A percentile compares a stretch with the other conserved stretches of the same genome.
These are phyloP conservation scores for Xenopus laevis DNA, from an alignment of 2,113 vertebrate species.

Conservation along the genomic window DNA sequence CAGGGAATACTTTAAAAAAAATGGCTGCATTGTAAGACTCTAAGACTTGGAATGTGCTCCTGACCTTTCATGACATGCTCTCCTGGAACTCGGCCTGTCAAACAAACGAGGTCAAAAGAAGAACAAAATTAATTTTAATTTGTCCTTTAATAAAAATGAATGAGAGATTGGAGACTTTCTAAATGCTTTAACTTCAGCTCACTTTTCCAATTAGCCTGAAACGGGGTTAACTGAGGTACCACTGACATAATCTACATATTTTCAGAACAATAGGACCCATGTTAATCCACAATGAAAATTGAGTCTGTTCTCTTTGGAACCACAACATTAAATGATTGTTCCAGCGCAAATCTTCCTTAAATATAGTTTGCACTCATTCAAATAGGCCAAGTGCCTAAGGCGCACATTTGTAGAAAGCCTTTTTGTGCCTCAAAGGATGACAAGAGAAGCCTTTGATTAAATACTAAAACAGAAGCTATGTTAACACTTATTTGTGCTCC, in stretches of 20 bases:
- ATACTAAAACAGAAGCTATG: conserved; percentile 27
- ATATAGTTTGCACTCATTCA: conserved; percentile 43
- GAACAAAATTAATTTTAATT: neutral
- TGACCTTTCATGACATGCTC: too few species aligned
- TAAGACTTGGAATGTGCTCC: too few species aligned
- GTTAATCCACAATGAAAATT: conserved; percentile 38
- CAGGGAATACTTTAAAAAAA: too few species aligned
- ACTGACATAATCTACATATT: conserved; percentile 38
- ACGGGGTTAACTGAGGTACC: conserved; percentile 36
- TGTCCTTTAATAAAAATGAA: neutral
- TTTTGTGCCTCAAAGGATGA: conserved; percentile 43
- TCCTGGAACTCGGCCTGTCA: neutral
- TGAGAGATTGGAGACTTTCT: conserved; percentile 1
- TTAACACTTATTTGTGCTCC: conserved; percentile 28
- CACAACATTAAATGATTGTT: conserved; percentile 35
- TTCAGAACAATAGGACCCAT: conserved; percentile 31
- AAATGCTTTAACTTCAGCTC: conserved; percentile 14
- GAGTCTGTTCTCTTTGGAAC: conserved; percentile 35
- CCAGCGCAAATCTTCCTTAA: conserved; percentile 32
- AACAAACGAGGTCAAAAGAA: conserved; percentile 8
- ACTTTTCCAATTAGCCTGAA: conserved; percentile 30
- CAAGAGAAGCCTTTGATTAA: conserved; percentile 40
- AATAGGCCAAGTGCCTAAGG: conserved; percentile 43
- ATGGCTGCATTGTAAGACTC: too few species aligned
- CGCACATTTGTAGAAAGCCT: conserved; percentile 27